Evolutionary conservation across 2,797 vertebrate species (phyloP).

Genomic region (Mormyrops attenuatus): DNA sequence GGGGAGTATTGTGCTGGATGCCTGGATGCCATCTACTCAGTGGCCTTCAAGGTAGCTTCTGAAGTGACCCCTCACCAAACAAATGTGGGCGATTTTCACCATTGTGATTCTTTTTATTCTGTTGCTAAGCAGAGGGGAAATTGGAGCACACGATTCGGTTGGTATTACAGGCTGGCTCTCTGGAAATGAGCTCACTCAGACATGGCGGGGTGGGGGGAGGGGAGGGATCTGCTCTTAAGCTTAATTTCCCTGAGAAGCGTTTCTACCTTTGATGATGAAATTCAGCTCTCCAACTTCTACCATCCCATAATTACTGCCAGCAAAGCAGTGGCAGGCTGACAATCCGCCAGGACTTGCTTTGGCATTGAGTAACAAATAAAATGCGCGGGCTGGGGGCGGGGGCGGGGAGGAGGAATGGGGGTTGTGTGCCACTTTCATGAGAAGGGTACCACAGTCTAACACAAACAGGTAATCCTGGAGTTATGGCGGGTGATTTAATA

Average conservation of each 20-base stretch:
- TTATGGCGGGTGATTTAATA: constrained; percentile 14
- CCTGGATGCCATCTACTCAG: not conserved
- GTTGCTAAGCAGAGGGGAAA: not conserved
- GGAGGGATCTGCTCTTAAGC: not conserved
- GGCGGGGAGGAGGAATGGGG: not conserved
- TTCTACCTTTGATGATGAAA: constrained; percentile 4
- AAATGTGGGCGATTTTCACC: not conserved
- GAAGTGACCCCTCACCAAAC: not conserved
- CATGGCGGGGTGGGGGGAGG: not conserved
- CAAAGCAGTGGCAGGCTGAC: not conserved
- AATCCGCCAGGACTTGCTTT: not conserved
- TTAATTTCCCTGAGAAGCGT: constrained; percentile 19
- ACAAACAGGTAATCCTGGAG: constrained; percentile 12
- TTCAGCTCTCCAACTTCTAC: constrained; percentile 2
- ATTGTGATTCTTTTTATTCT: not conserved
- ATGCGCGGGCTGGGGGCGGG: not conserved
- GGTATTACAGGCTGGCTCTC: not conserved
- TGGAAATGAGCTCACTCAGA: not conserved
- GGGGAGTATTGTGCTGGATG: not conserved
- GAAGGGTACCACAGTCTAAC: not conserved
- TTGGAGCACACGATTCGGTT: not conserved
- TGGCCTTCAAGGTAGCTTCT: not conserved
- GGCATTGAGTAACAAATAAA: constrained; percentile 6
- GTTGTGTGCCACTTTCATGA: not conserved
- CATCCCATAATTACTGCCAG: not conserved